A percentile compares a stretch with the other conserved stretches of the same genome.
Evolutionary conservation across 2,888 invertebrate species (phyloP).

Genomic region (Melangyna quadrimaculata): DNA sequence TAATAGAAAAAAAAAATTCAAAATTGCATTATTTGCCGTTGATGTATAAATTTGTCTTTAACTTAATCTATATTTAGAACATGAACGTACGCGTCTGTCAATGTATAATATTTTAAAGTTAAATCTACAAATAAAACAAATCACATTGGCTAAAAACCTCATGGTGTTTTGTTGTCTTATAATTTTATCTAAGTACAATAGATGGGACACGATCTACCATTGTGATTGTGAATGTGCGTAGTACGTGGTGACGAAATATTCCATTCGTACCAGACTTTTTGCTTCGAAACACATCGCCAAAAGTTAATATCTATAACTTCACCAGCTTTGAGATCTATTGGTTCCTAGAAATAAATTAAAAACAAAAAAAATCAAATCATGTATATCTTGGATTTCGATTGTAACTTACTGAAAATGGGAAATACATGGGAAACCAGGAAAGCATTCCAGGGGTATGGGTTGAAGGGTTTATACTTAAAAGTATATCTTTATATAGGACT

Average conservation of each 20-base stretch:
- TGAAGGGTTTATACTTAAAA: constrained; percentile 93
- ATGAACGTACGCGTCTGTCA: constrained; percentile 18
- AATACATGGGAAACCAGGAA: constrained; percentile 98
- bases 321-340: constrained; percentile 85
- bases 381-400: background rate
- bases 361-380: constrained; percentile 14
- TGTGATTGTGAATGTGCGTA: constrained; percentile 78
- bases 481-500: constrained; percentile 90
- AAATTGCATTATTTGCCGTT: background rate
- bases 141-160: constrained; percentile 51
- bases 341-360: constrained; percentile 75
- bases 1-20: background rate
- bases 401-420: constrained; percentile 89
- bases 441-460: constrained; percentile 96
- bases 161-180: background rate
- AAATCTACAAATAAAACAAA: constrained; percentile 45
- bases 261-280: constrained; percentile 99
- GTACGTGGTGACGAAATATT: constrained; percentile 80
- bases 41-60: constrained; percentile 30
- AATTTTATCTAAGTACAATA: constrained; percentile 73
- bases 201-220: constrained; percentile 76
- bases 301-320: constrained; percentile 90
- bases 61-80: constrained; percentile 30
- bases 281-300: constrained; percentile 90
- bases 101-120: constrained; percentile 36